Evolutionary conservation across 64 coral and sea anemone genomes (phyloP).

Genomic region (Montipora capricornis): DNA sequence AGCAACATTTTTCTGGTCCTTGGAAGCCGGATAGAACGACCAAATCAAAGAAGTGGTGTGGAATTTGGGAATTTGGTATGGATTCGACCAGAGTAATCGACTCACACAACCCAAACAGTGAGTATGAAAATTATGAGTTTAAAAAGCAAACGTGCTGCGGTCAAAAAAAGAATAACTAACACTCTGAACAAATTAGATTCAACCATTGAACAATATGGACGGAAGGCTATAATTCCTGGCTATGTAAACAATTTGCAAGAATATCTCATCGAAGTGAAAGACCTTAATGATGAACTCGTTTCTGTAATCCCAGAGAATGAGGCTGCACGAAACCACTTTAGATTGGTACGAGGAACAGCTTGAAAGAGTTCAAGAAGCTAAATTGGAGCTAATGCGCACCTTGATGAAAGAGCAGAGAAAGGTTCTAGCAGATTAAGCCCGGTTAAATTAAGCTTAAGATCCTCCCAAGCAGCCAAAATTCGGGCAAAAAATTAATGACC

Average conservation of each 20-base stretch:
- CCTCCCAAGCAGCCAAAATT: no score
- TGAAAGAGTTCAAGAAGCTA: neutral
- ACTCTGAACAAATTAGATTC: constrained; percentile 1
- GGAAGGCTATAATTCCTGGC: neutral
- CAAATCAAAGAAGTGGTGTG: neutral
- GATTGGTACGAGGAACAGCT: constrained; percentile 1
- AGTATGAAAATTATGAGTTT: neutral
- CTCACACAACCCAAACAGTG: neutral
- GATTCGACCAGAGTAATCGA: neutral
- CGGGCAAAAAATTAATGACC: no score
- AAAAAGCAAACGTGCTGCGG: neutral
- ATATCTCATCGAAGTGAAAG: neutral
- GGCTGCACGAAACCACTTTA: neutral
- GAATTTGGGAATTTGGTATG: constrained; percentile 26
- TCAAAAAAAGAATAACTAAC: neutral
- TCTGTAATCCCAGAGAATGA: neutral
- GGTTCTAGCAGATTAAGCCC: neutral
- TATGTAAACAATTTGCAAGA: neutral
- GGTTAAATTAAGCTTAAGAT: no score
- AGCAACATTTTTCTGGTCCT: neutral
- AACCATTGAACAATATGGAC: neutral
- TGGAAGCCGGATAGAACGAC: neutral
- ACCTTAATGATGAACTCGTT: neutral
- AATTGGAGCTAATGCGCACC: neutral
- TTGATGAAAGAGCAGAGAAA: neutral